These are phyloP conservation scores for Pseudochromis fuscus DNA, from an alignment of 2,797 vertebrate genomes.

Conservation along the genomic window DNA sequence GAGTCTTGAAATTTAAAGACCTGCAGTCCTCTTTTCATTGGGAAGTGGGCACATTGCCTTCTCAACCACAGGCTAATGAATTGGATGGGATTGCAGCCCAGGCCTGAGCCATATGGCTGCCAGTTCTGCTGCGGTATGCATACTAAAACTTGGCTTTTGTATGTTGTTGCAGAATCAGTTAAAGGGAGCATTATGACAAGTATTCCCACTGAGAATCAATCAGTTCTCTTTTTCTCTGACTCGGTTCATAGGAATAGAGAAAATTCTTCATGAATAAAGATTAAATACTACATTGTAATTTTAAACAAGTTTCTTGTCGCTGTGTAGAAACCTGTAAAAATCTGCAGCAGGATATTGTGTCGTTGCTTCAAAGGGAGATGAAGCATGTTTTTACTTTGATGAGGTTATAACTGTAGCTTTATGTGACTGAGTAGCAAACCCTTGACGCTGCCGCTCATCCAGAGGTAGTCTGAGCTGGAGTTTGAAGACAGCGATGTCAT, in stretches of 20 bases:
- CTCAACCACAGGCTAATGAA: constrained; percentile 72
- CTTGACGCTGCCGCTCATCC: background rate
- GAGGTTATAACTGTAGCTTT: background rate
- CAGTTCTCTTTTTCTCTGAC: constrained; percentile 1
- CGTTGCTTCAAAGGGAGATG: background rate
- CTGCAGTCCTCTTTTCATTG: constrained; percentile 55
- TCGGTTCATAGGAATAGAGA: constrained; percentile 3
- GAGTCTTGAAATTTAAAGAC: constrained; percentile 40
- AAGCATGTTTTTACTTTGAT: background rate
- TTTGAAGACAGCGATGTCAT: background rate
- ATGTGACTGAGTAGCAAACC: background rate
- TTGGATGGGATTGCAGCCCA: constrained; percentile 69
- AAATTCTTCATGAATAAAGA: background rate
- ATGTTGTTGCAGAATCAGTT: constrained; percentile 38
- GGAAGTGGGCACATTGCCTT: constrained; percentile 58
- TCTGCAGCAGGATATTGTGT: background rate
- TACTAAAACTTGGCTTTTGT: constrained; percentile 34
- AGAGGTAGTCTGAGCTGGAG: background rate
- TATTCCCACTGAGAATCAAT: constrained; percentile 23
- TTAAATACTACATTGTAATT: background rate
- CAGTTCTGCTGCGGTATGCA: constrained; percentile 57
- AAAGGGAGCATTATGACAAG: constrained; percentile 34
- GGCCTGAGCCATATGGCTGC: constrained; percentile 53
- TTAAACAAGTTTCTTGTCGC: constrained; percentile 1
- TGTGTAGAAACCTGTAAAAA: background rate